Percentiles rank a stretch among this genome's conserved stretches.
These are phyloP conservation scores for Sesia apiformis DNA, from an alignment of 2,888 invertebrate genomes.

Conservation along the genomic window DNA sequence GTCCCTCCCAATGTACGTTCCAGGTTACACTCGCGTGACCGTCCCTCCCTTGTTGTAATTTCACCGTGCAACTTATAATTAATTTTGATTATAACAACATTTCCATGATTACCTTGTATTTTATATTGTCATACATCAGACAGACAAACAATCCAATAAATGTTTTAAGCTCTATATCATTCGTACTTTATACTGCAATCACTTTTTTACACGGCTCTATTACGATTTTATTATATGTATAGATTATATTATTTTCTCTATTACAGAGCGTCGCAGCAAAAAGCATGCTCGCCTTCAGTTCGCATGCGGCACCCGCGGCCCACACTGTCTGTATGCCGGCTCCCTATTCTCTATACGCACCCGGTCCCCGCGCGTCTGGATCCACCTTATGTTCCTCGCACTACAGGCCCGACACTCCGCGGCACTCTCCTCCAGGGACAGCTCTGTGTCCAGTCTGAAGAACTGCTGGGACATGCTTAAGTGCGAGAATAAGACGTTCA, in stretches of 20 bases:
- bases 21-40: too few relatives aligned
- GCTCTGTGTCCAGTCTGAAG: constrained; percentile 87
- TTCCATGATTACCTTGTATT: too few relatives aligned
- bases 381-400: constrained; percentile 96
- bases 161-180: too few relatives aligned
- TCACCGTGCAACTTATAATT: too few relatives aligned
- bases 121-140: too few relatives aligned
- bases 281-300: constrained; percentile 92
- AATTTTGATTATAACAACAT: too few relatives aligned
- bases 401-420: constrained; percentile 87
- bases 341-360: constrained; percentile 86
- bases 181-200: too few relatives aligned
- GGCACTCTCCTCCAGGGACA: constrained; percentile 86
- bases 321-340: constrained; percentile 90
- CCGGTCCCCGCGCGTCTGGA: constrained; percentile 91
- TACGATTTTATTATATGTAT: too few relatives aligned
- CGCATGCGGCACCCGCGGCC: constrained; percentile 87
- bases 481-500: constrained; percentile 90
- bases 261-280: constrained; percentile 80
- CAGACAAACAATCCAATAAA: too few relatives aligned
- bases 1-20: neutral
- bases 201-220: too few relatives aligned
- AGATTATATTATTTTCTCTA: neutral
- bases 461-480: constrained; percentile 96
- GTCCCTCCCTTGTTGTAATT: too few relatives aligned